Base-by-base conservation (phyloP, 2,888 invertebrate species). In the Dryadula phaetusa region DNA sequence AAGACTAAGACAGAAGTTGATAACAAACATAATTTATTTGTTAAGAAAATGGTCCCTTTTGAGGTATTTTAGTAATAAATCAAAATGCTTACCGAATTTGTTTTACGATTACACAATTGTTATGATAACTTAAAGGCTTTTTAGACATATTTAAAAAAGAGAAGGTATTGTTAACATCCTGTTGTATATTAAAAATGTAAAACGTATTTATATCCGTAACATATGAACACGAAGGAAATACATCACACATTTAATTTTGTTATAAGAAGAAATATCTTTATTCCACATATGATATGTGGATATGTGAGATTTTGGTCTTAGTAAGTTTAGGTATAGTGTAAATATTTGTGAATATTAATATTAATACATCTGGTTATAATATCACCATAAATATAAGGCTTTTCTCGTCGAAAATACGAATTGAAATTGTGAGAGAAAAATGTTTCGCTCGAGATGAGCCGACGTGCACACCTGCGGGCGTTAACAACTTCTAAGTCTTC, bases 341-440 rank as follows among this genome's bases (percentile, higher is more conserved):
- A 22, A 56, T 40, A 10, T 22, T 64, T 61, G 20, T 32, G 28
- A 60, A 66, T 67, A 60, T 67, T 67, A 42, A 65, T 60, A 70
- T 67, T 79, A 78, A 79, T 67, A 61, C 25, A 49, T 70, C 18
- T 65, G 47, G 25, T 62, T 47, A 49, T 47, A 62, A 47, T 47
- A 60, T 44, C 76, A 73, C 75, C 79, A 82, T 84, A 85, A 87
- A 85, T 84, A 84, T 74, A 71, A 78, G 79, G 82, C 84, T 83
- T 84, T 85, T 77, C 69, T 64, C 46, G 74, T 76, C 72, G 77
- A 83, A 87, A 83, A 83, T 82, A 82, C 82, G 81, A 83, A 85
- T 87, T 81, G 78, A 85, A 84, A 79, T 82, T 85, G 80, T 78
- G 76, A 74, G 80, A 83, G 88, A 88, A 86, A 88, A 87, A 88